Evolutionary conservation across 2,888 invertebrate species (phyloP).

Genomic region (Pseudeuparius sepicola): DNA sequence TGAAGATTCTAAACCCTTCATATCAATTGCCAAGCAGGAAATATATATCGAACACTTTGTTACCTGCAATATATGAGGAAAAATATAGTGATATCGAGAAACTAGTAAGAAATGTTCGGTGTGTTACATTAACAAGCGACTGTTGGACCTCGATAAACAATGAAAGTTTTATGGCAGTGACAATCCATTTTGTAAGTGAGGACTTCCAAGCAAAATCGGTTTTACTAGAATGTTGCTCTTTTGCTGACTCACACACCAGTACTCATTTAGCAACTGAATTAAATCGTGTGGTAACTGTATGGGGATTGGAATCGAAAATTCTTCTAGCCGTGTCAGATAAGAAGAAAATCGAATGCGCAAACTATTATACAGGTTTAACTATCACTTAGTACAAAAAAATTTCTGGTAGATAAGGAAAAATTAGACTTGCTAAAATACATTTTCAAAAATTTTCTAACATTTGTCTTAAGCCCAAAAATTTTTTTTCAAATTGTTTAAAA

Average conservation of each 20-base stretch:
- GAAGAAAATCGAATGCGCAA: too few species aligned
- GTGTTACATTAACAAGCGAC: constrained; percentile 5
- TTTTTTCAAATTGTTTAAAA: too few species aligned
- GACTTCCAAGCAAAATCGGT: constrained; percentile 4
- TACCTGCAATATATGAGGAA: constrained; percentile 6
- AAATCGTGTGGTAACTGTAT: constrained; percentile 10
- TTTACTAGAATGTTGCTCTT: constrained; percentile 16
- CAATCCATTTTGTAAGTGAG: constrained; percentile 8
- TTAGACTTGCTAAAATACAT: too few species aligned
- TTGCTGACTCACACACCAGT: constrained; percentile 23
- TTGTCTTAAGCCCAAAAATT: too few species aligned
- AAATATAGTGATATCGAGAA: neutral
- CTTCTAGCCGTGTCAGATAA: constrained; percentile 6
- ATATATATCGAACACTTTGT: constrained; percentile 3
- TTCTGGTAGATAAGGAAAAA: too few species aligned
- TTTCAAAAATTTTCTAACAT: too few species aligned
- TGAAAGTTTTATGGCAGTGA: constrained; percentile 10
- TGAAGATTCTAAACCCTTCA: neutral
- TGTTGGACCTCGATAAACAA: constrained; percentile 10
- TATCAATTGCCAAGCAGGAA: constrained; percentile 9
- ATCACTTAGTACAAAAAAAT: too few species aligned
- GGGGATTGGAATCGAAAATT: constrained; percentile 4
- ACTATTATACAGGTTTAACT: too few species aligned
- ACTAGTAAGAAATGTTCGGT: constrained; percentile 3
- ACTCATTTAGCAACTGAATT: constrained; percentile 24